Evolutionary conservation across 2,797 vertebrate genomes (phyloP), one percentile per base, ranked within the genome.

Genomic region (Cygnus olor): DNA sequence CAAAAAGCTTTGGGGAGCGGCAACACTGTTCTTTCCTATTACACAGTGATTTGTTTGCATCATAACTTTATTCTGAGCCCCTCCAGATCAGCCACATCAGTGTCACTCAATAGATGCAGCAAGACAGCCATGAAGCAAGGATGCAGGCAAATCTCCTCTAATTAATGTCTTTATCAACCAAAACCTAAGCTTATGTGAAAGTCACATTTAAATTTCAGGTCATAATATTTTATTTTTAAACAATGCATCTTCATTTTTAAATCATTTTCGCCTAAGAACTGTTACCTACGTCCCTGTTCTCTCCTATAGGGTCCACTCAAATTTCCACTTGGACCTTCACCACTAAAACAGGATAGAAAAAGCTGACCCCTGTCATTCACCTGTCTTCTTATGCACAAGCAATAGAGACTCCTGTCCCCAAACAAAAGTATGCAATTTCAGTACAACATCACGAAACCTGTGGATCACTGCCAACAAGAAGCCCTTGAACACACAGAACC

Each of bases 101-200:
- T 38, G 54, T 93, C 90, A 78, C 77, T 90, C 66, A 36, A 12
- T 0, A 83, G 78, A 95, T 71, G 63, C 27, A 84, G 80, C 57
- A 78, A 69, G 92, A 91, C 92, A 96, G 73, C 80, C 85, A 80
- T 53, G 77, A 91, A 94, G 80, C 65, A 74, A 71, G 44, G 73
- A 78, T 83, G 53, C 7, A 61, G 61, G 76, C 80, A 91, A 73
- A 90, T 91, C 83, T 86, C 72, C 38, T 80, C 68, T 85, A 78
- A 91, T 95, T 78, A 91, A 68, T n/a, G 28, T 92, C 91, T 83
- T 85, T 40, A 51, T 38, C 74, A 89, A 38, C 17, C 47, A 68
- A 78, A 93, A 61, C 57, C 82, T 70, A 66, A 86, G 56, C 45
- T 90, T 80, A 56, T n/a, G 34, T 58, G 80, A 89, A 61, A 34